A percentile compares a stretch with the other conserved stretches of the same genome.
Evolutionary conservation across 1,140 invertebrate species (phyloP).

Genomic region (Arion vulgaris): DNA sequence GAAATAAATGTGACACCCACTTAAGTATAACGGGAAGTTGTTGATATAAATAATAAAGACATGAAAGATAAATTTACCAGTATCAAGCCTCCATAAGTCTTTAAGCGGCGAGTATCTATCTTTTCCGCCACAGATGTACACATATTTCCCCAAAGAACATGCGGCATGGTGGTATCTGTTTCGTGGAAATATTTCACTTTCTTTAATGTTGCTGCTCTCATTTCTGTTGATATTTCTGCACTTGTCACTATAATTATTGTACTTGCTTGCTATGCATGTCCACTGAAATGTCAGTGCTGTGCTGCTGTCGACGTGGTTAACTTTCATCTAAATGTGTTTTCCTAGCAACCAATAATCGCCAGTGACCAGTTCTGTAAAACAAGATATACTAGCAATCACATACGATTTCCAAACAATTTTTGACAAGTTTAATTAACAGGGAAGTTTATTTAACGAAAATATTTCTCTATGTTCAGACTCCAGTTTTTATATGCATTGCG

Average conservation of each 20-base stretch:
- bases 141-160: constrained; percentile 81
- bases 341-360: neutral
- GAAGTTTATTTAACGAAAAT: too few species aligned
- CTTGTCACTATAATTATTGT: neutral
- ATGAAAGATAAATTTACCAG: constrained; percentile 80
- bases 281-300: constrained; percentile 13
- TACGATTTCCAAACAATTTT: too few species aligned
- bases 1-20: too few species aligned
- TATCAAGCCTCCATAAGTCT: constrained; percentile 88
- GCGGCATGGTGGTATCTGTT: constrained; percentile 87
- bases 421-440: too few species aligned
- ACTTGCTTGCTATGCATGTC: constrained; percentile 17
- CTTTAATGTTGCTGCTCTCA: neutral
- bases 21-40: too few species aligned
- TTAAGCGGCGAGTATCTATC: constrained; percentile 86
- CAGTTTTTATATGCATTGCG: too few species aligned
- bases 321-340: constrained; percentile 14
- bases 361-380: neutral
- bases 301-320: neutral
- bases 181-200: constrained; percentile 55
- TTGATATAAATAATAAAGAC: too few species aligned
- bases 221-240: neutral
- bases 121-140: constrained; percentile 87
- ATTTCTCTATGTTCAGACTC: too few species aligned
- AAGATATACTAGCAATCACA: too few species aligned